Conservation (phyloP, 2,797 vertebrate genomes). For the Halcyon leucocephala region DNA sequence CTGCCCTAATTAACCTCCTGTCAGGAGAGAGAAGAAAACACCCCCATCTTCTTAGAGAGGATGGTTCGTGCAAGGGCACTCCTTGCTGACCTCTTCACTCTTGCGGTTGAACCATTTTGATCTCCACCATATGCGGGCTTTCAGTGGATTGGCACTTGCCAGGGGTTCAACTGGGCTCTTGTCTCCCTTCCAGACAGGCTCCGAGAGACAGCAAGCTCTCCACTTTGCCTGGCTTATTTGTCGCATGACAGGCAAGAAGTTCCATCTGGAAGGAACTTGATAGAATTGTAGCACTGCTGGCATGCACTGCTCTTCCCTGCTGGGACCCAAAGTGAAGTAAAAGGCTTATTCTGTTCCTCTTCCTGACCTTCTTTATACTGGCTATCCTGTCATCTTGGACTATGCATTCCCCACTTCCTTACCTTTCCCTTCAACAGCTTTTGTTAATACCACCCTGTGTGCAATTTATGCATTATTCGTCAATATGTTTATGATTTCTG, state of each 20-base stretch:
- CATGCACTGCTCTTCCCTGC: neutral
- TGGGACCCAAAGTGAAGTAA: neutral
- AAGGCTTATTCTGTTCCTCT: neutral
- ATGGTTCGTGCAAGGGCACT: neutral
- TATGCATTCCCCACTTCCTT: neutral
- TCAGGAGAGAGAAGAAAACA: neutral
- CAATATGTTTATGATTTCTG: neutral
- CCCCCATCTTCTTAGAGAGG: neutral
- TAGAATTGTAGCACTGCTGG: neutral
- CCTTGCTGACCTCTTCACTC: neutral
- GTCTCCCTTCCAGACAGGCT: neutral
- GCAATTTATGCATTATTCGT: slow-evolving; percentile 44
- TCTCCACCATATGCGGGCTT: neutral
- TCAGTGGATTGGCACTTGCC: neutral
- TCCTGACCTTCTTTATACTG: neutral
- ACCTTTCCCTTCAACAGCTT: neutral
- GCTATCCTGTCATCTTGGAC: neutral
- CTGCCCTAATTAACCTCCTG: neutral
- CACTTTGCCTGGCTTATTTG: neutral
- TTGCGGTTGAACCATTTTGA: neutral
- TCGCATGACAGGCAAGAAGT: neutral
- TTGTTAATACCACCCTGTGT: neutral
- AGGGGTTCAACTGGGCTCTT: neutral
- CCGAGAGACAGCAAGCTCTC: neutral
- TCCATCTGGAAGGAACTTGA: slow-evolving; percentile 11